Percentiles rank a stretch among this genome's conserved stretches.
These are phyloP conservation scores for Poecilia velifera DNA, from an alignment of 2,797 vertebrate genomes.

Conservation along the genomic window DNA sequence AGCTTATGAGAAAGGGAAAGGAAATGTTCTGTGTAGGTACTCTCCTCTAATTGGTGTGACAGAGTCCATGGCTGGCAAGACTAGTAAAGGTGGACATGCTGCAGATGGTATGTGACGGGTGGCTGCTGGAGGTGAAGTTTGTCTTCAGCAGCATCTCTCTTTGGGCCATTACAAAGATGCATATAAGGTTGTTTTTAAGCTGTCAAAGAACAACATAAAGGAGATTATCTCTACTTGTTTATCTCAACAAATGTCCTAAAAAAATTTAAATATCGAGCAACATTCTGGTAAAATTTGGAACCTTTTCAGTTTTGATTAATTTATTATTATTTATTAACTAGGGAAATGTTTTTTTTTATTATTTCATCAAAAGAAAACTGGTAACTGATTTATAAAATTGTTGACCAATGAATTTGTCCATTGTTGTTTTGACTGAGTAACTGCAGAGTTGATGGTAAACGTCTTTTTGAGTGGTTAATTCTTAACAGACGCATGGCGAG, in stretches of 20 bases:
- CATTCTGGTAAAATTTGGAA: background rate
- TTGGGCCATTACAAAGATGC: conserved; percentile 11
- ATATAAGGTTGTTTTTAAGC: background rate
- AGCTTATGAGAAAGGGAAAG: conserved; percentile 44
- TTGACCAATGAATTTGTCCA: background rate
- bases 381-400: background rate
- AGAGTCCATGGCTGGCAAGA: conserved; percentile 18
- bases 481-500: background rate
- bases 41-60: conserved; percentile 47
- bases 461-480: conserved; percentile 11
- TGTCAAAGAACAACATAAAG: background rate
- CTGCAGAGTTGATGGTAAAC: conserved; percentile 6
- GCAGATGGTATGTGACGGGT: conserved; percentile 13
- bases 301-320: background rate
- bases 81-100: conserved; percentile 17
- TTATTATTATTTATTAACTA: background rate
- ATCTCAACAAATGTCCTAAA: background rate
- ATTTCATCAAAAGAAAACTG: background rate
- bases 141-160: conserved; percentile 13
- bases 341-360: background rate
- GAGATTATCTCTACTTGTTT: background rate
- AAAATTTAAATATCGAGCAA: background rate
- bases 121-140: conserved; percentile 16
- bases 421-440: background rate
- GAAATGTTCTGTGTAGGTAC: conserved; percentile 46